Evolutionary conservation across 2,888 invertebrate species (phyloP).

Genomic region (Leucoma salicis): DNA sequence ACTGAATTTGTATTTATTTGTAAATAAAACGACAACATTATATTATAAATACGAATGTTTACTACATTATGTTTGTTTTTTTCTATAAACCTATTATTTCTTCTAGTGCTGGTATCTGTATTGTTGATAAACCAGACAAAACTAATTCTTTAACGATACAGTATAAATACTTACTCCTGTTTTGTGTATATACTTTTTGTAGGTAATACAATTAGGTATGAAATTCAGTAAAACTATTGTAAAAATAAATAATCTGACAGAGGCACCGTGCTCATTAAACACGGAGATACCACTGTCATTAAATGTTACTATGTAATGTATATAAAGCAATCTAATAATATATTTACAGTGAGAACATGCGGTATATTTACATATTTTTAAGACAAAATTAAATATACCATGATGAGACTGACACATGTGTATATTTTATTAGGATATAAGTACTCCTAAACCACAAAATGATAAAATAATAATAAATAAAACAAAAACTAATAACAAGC

Average conservation of each 20-base stretch:
- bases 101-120: constrained; percentile 6
- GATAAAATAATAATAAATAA: no score
- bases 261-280: constrained; percentile 2
- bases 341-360: constrained; percentile 7
- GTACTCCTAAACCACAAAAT: constrained; percentile 6
- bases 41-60: constrained; percentile 83
- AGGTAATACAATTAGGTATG: no score
- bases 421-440: constrained; percentile 12
- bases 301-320: constrained; percentile 9
- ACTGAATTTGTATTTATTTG: constrained; percentile 83
- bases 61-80: constrained; percentile 78
- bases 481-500: no score
- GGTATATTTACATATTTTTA: constrained; percentile 15
- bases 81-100: constrained; percentile 35
- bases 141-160: no score
- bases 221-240: constrained; percentile 2
- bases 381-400: constrained; percentile 14
- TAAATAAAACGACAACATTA: constrained; percentile 81
- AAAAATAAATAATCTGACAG: constrained; percentile 2
- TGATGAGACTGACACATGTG: constrained; percentile 11
- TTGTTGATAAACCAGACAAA: no score
- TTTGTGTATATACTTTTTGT: no score
- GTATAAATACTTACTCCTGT: no score
- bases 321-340: constrained; percentile 1
- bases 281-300: not conserved